Conservation (phyloP, 30 jellyfish, hydroid and myxozoan genomes). For the Sanderia malayensis region DNA sequence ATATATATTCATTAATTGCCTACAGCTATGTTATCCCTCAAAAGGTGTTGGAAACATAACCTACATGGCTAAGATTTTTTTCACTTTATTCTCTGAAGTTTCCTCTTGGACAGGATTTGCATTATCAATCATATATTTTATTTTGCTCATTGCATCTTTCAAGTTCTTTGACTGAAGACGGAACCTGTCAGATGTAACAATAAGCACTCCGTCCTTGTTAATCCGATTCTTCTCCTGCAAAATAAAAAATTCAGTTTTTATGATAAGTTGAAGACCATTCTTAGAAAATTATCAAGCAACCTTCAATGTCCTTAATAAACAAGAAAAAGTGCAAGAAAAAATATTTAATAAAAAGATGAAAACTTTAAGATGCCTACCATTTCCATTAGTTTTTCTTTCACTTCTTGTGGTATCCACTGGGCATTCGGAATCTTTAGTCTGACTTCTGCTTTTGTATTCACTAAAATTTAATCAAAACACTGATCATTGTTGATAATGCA, state of each 20-base stretch:
- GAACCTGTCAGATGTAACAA: constrained; percentile 73
- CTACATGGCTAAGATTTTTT: constrained; percentile 31
- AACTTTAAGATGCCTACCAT: constrained; percentile 42
- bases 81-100: constrained; percentile 63
- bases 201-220: constrained; percentile 70
- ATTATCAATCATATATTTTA: constrained; percentile 37
- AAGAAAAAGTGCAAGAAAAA: not conserved
- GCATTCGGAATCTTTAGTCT: constrained; percentile 62
- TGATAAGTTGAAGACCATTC: no score
- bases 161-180: constrained; percentile 77
- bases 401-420: constrained; percentile 64
- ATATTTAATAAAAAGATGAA: no score
- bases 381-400: constrained; percentile 45
- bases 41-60: no score
- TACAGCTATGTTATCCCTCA: no score
- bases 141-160: constrained; percentile 66
- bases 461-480: constrained; percentile 21
- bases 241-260: no score
- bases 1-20: no score
- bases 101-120: constrained; percentile 56
- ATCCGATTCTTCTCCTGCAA: constrained; percentile 67
- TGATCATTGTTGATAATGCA: not conserved
- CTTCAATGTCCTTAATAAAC: no score
- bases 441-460: constrained; percentile 75
- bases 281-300: no score